Percentiles rank a stretch among this genome's conserved stretches.
Evolutionary conservation across 1,140 invertebrate species (phyloP).

Genomic region (Microplitis mediator): DNA sequence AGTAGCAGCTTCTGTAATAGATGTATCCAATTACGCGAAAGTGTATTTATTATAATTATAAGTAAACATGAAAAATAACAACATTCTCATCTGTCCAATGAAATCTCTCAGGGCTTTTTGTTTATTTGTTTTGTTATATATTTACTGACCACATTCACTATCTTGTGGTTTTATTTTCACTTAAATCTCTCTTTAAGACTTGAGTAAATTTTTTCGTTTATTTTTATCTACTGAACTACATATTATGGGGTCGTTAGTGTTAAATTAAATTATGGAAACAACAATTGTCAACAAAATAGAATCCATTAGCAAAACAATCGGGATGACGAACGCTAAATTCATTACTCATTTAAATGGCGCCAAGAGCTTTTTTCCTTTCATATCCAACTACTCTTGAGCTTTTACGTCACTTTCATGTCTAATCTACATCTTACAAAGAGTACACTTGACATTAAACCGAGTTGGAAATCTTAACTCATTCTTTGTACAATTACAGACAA

Average conservation of each 20-base stretch:
- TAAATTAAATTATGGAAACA: too few relatives aligned
- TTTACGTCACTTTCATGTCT: not conserved
- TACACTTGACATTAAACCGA: not conserved
- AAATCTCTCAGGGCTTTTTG: not conserved
- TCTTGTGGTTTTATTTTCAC: conserved; percentile 8
- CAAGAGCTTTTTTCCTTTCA: not conserved
- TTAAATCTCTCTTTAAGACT: conserved; percentile 7
- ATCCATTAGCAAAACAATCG: too few relatives aligned
- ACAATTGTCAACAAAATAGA: too few relatives aligned
- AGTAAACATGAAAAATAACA: conserved; percentile 9
- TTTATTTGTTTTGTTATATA: not conserved
- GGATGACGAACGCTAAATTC: too few relatives aligned
- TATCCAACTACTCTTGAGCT: not conserved
- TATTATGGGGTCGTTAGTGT: too few relatives aligned
- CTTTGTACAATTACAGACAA: not conserved
- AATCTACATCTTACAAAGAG: not conserved
- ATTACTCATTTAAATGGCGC: not conserved
- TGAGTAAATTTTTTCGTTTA: not conserved
- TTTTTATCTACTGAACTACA: too few relatives aligned
- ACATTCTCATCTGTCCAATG: not conserved
- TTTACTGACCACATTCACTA: not conserved
- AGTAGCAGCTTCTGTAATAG: not conserved
- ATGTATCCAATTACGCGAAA: conserved; percentile 17
- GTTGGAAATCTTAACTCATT: not conserved
- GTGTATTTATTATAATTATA: not conserved